These are phyloP conservation scores for Stenolophus ochropezus DNA, from an alignment of 2,888 invertebrate genomes.

Conservation along the genomic window DNA sequence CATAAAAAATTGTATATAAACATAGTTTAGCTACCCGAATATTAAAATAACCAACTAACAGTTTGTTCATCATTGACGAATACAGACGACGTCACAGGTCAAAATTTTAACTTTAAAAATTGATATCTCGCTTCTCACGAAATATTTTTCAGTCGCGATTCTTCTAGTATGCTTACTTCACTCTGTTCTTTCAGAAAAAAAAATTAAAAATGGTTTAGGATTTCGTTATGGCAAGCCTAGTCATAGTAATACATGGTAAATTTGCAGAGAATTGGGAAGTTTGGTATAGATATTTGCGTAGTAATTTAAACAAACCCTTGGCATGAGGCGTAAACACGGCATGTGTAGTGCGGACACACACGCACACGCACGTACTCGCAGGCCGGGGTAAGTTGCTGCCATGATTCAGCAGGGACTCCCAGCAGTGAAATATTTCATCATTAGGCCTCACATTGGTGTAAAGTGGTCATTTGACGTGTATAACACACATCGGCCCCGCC, in stretches of 20 bases:
- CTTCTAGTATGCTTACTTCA: no score
- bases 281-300: neutral
- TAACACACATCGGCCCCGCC: conserved; percentile 68
- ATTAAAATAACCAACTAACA: no score
- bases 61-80: no score
- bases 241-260: neutral
- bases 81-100: no score
- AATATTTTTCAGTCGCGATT: no score
- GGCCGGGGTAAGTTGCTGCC: conserved; percentile 64
- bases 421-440: conserved; percentile 75
- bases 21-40: no score
- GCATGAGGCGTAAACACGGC: neutral
- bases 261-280: neutral
- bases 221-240: no score
- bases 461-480: conserved; percentile 75
- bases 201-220: no score
- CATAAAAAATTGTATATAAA: no score
- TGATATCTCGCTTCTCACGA: no score
- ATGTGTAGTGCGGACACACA: neutral
- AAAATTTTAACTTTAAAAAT: no score
- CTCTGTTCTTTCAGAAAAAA: no score
- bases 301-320: conserved; percentile 19
- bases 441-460: conserved; percentile 74
- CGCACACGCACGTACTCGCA: neutral
- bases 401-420: conserved; percentile 74